phyloP scores from a whole-genome alignment of 2,113 vertebrate species.

The Verasper variegatus region DNA sequence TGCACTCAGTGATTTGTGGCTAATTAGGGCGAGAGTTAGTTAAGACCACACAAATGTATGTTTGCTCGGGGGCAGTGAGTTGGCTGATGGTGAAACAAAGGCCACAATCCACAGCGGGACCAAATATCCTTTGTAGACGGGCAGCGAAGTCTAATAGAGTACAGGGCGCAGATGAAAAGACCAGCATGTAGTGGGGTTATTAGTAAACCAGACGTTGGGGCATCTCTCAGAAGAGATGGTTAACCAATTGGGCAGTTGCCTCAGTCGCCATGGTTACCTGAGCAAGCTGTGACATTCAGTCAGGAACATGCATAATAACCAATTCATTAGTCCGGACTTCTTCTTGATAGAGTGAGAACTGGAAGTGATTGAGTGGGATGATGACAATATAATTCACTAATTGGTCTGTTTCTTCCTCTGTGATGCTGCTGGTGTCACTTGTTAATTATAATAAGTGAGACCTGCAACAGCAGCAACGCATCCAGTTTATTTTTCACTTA shows the following conservation, averaged over 20 bases:
- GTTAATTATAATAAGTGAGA: conserved; percentile 62
- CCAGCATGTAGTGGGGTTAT: conserved; percentile 32
- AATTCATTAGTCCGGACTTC: conserved; percentile 47
- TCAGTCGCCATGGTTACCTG: conserved; percentile 66
- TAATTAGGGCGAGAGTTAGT: conserved; percentile 70
- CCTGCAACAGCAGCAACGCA: conserved; percentile 57
- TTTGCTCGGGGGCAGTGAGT: conserved; percentile 35
- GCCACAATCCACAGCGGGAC: conserved; percentile 15
- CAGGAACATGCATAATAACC: conserved; percentile 45
- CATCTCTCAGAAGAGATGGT: conserved; percentile 48
- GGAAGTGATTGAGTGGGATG: conserved; percentile 21
- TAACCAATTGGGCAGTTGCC: conserved; percentile 45
- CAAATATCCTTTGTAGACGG: conserved; percentile 6
- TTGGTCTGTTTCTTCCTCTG: conserved; percentile 49
- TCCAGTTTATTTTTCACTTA: conserved; percentile 60
- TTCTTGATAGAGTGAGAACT: conserved; percentile 36
- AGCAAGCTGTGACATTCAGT: conserved; percentile 49
- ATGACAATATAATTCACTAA: conserved; percentile 46
- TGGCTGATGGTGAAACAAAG: conserved; percentile 41
- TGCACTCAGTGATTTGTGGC: conserved; percentile 75
- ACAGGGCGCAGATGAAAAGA: conserved; percentile 45
- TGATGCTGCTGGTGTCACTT: conserved; percentile 38
- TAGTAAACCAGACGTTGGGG: conserved; percentile 34
- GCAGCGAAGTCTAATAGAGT: not conserved
- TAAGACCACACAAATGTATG: conserved; percentile 46